phyloP scores from a whole-genome alignment of 2,888 invertebrate species.

The Ecliptopera silaceata region DNA sequence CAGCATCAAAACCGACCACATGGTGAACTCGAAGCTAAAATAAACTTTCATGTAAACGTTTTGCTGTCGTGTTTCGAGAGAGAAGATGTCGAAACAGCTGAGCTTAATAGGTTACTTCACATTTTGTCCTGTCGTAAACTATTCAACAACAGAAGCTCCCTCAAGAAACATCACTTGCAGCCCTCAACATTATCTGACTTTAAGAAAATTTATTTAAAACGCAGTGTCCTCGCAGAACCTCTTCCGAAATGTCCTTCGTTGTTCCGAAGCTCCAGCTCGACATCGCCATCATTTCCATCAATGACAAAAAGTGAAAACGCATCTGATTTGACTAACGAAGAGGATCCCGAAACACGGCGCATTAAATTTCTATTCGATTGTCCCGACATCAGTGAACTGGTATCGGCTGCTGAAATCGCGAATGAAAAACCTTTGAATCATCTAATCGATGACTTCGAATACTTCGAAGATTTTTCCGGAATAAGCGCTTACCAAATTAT shows the following conservation, averaged over 20 bases:
- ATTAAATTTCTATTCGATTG: slow-evolving; percentile 67
- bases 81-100: slow-evolving; percentile 64
- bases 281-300: slow-evolving; percentile 53
- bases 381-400: slow-evolving; percentile 71
- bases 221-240: slow-evolving; percentile 67
- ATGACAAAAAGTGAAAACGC: slow-evolving; percentile 54
- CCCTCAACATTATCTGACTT: slow-evolving; percentile 59
- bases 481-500: slow-evolving; percentile 62
- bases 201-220: slow-evolving; percentile 69
- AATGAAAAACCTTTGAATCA: slow-evolving; percentile 56
- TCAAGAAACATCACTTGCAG: slow-evolving; percentile 56
- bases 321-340: slow-evolving; percentile 35
- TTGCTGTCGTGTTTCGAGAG: slow-evolving; percentile 69
- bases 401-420: slow-evolving; percentile 70
- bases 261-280: slow-evolving; percentile 37
- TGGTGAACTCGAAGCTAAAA: slow-evolving; percentile 62
- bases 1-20: slow-evolving; percentile 42
- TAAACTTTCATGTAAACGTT: slow-evolving; percentile 70
- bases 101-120: slow-evolving; percentile 64
- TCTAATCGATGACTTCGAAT: slow-evolving; percentile 69
- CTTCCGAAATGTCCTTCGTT: slow-evolving; percentile 49
- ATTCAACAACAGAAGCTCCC: slow-evolving; percentile 69
- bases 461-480: slow-evolving; percentile 69
- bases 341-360: slow-evolving; percentile 46
- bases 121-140: slow-evolving; percentile 70